A percentile compares a stretch with the other conserved stretches of the same genome.
These are phyloP conservation scores for Aspiorhynchus laticeps DNA, from an alignment of 2,113 vertebrate genomes.

Conservation along the genomic window DNA sequence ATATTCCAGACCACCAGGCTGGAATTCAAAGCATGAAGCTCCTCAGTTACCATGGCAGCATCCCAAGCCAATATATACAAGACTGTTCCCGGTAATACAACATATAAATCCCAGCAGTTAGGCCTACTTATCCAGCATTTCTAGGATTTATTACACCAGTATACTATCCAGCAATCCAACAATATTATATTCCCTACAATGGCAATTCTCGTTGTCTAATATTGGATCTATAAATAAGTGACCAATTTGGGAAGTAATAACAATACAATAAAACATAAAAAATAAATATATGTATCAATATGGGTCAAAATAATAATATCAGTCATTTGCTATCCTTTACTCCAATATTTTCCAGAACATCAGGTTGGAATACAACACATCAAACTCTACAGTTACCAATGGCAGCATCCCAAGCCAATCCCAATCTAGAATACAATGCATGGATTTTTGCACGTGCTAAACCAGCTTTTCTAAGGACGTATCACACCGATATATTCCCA, in stretches of 20 bases:
- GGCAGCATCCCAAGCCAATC: not conserved
- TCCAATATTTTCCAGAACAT: not conserved
- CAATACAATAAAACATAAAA: no score
- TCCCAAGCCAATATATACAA: slow-evolving; percentile 1
- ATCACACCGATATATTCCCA: not conserved
- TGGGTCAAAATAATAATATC: not conserved
- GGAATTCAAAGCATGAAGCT: slow-evolving; percentile 20
- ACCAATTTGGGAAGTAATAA: not conserved
- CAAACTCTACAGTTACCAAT: not conserved
- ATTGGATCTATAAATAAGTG: not conserved
- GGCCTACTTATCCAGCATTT: not conserved
- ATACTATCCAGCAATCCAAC: not conserved
- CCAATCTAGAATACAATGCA: not conserved
- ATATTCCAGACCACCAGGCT: not conserved
- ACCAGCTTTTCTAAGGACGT: not conserved
- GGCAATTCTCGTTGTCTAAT: not conserved
- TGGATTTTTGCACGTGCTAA: no score
- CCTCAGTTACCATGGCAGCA: not conserved
- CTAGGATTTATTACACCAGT: not conserved
- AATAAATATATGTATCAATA: not conserved
- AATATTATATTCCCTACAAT: not conserved
- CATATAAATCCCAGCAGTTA: not conserved
- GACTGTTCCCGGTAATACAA: not conserved
- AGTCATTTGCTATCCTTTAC: not conserved
- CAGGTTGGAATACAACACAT: not conserved